Evolutionary conservation across 1,140 invertebrate genomes (phyloP), one percentile per base, ranked within the genome.

Genomic region (Delia radicum): DNA sequence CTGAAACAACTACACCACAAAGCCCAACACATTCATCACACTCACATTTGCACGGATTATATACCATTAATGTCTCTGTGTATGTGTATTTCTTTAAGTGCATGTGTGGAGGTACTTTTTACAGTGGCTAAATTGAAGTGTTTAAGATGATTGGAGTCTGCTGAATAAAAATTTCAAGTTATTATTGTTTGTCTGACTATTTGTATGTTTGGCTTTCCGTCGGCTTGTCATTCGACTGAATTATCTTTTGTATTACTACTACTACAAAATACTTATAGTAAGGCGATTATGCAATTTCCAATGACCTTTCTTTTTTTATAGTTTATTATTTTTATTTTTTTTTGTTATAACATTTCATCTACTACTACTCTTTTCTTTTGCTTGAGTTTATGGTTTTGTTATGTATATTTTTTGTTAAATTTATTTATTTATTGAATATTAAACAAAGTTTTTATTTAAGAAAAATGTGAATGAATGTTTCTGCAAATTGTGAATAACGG

Each of bases 241-340:
- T n/a, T n/a, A n/a, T n/a, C n/a, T n/a, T n/a, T n/a, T n/a, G n/a
- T n/a, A n/a, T n/a, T n/a, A 42, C 12, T 37, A 69, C 65, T 69
- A 18, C n/a, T 31, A 63, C 28, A 63, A 28, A 13, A 24, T 28
- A 63, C 62, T 10, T 26, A 63, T 63, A 8, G 31, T 69, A 33
- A 33, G 21, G 29, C 21, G 21, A 69, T 69, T 69, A 69, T 69
- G 65, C 65, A 69, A 69, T 69, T 69, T 69, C 29, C 65, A 69
- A 69, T 69, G 65, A 69, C 65, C 65, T 69, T 69, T 69, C 65
- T 69, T 69, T 69, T 69, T 69, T 31, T 69, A 24, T 69, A 12
- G 33, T 69, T 37, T 24, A 28, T 65, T 65, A 13, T 37, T 37
- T 21, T 69, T 37, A 18, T 69, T 37, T 31, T 65, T 29, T 31